These are phyloP conservation scores for Nineta flava DNA, from an alignment of 2,888 invertebrate genomes.

Conservation along the genomic window DNA sequence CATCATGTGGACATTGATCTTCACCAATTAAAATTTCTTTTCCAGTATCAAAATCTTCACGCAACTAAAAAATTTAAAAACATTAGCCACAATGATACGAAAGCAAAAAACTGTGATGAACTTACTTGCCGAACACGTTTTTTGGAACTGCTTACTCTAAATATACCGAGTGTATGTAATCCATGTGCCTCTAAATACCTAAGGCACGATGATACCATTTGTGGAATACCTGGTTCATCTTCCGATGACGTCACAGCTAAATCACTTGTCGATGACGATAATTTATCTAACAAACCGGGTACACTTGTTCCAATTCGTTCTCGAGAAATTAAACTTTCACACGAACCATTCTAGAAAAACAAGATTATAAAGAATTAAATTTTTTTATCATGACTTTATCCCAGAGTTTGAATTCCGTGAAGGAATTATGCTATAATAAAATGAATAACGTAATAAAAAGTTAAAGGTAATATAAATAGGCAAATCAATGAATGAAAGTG, in stretches of 20 bases:
- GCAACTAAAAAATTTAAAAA: conserved; percentile 39
- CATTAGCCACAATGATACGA: neutral
- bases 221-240: conserved; percentile 48
- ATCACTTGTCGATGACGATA: conserved; percentile 28
- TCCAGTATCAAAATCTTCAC: conserved; percentile 81
- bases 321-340: conserved; percentile 48
- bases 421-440: no score
- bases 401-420: no score
- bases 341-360: conserved; percentile 55
- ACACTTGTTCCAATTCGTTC: conserved; percentile 37
- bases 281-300: conserved; percentile 27
- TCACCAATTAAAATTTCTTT: conserved; percentile 54
- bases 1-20: conserved; percentile 82
- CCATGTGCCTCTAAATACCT: conserved; percentile 68
- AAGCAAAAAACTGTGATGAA: neutral
- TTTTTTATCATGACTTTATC: no score
- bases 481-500: no score
- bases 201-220: conserved; percentile 63
- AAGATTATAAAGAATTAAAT: no score
- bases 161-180: conserved; percentile 73
- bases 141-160: conserved; percentile 82
- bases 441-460: no score
- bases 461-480: no score
- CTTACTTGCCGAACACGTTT: conserved; percentile 77
- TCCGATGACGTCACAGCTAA: conserved; percentile 27